Base-by-base conservation (phyloP, 2,113 vertebrate genomes). In the Cololabis saira region DNA sequence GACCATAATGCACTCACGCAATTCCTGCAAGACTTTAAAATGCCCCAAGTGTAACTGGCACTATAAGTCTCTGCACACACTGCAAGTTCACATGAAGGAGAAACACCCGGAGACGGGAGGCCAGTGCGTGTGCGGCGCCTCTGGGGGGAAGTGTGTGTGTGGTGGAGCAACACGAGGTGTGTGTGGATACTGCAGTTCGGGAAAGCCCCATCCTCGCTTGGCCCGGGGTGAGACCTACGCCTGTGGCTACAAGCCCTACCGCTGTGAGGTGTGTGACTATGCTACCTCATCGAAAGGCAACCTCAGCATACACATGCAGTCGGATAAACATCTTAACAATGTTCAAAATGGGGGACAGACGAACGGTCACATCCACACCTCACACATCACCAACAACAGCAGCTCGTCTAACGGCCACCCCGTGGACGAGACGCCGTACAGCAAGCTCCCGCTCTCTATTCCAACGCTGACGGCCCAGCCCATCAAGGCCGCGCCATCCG, bases 41-140 rank as follows among this genome's bases (percentile, higher is more conserved):
- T 99, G 98, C 91, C 98, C 98, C 89, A 98, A 99, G 94, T 99
- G 98, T 89, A 99, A 99, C 93, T 99, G 98, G 98, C 98, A 99
- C 94, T 99, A 99, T 77, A 99, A 99, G 92, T 99, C 98, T 93
- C 98, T 99, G 94, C 98, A 99, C 91, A 99, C 98, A 3, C 92
- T 99, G 76, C 97, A 99, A 92, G 95, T 95, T 6, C 98, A 99
- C 92, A 99, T 99, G 97, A 98, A 98, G 87, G 98, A 99, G 91
- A 99, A 99, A 84, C 98, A 99, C 85, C 96, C 96, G 0, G 98
- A 99, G 85, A 94, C 96, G 0, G 96, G 95, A 7, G 94, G 95
- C 78, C 85, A 87, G 66, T 92, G 90, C 67, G 84, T 90, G 58
- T 92, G 90, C 21, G 83, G 71, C 0, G 27, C 74, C 52, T 68